phyloP scores from a whole-genome alignment of 2,797 vertebrate species.

The Trachops cirrhosus region DNA sequence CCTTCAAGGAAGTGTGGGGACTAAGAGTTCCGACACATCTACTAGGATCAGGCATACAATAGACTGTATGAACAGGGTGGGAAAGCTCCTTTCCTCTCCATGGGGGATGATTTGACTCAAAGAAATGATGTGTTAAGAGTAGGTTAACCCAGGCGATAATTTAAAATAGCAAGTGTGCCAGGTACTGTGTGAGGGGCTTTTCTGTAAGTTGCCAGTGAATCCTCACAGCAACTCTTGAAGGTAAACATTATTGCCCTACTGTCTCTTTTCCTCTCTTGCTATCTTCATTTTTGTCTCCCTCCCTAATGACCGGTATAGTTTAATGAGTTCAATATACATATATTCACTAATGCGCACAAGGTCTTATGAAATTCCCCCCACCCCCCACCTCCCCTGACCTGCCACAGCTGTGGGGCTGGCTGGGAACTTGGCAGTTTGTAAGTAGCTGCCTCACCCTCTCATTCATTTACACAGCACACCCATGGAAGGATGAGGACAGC shows the following conservation, averaged over 20 bases:
- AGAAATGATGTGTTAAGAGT: background rate
- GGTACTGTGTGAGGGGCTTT: background rate
- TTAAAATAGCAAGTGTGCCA: background rate
- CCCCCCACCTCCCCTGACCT: background rate
- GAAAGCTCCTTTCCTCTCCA: background rate
- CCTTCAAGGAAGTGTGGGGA: background rate
- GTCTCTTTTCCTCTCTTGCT: background rate
- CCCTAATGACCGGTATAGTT: background rate
- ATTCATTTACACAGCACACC: background rate
- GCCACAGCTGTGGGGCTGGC: background rate
- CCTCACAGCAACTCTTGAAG: background rate
- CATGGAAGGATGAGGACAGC: background rate
- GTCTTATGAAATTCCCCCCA: background rate
- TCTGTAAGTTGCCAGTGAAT: background rate
- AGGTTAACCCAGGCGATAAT: background rate
- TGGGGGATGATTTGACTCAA: background rate
- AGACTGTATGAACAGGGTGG: background rate
- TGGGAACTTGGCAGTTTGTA: rapidly evolving
- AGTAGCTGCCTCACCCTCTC: background rate
- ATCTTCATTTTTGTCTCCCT: background rate
- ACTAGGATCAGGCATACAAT: background rate
- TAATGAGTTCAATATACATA: background rate
- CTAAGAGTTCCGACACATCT: background rate
- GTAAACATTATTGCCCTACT: background rate
- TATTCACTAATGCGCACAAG: background rate